phyloP scores from a whole-genome alignment of 1,140 invertebrate genomes.

The Sarcophaga peregrina region DNA sequence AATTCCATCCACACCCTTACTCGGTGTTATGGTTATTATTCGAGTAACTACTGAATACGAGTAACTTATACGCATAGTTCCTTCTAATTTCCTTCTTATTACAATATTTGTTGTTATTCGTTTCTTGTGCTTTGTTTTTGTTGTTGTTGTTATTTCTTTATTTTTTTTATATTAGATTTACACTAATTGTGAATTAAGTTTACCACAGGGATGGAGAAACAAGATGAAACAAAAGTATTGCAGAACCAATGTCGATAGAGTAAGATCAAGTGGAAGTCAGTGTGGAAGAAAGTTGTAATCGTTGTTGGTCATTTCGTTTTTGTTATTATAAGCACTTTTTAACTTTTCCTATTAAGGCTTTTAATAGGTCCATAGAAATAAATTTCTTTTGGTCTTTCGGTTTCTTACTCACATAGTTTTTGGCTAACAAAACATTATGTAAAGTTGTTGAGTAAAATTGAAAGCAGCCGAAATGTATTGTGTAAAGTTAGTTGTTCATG shows the following conservation, averaged over 20 bases:
- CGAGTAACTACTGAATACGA: too few relatives aligned
- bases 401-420: too few relatives aligned
- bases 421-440: too few relatives aligned
- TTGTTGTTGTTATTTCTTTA: neutral
- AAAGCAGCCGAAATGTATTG: too few relatives aligned
- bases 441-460: too few relatives aligned
- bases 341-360: neutral
- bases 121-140: too few relatives aligned
- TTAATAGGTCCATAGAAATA: constrained; percentile 33
- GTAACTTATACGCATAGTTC: too few relatives aligned
- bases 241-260: too few relatives aligned
- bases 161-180: constrained; percentile 2
- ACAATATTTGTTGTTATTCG: constrained; percentile 1
- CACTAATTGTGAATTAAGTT: constrained; percentile 40
- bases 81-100: neutral
- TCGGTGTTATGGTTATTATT: too few relatives aligned
- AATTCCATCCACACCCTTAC: too few relatives aligned
- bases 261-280: neutral
- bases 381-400: neutral
- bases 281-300: constrained; percentile 25
- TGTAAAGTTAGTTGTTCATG: too few relatives aligned
- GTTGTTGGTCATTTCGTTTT: constrained; percentile 6
- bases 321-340: constrained; percentile 7
- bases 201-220: neutral
- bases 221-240: too few relatives aligned